Evolutionary conservation across 2,888 invertebrate species (phyloP).

Genomic region (Exocentrus adspersus): DNA sequence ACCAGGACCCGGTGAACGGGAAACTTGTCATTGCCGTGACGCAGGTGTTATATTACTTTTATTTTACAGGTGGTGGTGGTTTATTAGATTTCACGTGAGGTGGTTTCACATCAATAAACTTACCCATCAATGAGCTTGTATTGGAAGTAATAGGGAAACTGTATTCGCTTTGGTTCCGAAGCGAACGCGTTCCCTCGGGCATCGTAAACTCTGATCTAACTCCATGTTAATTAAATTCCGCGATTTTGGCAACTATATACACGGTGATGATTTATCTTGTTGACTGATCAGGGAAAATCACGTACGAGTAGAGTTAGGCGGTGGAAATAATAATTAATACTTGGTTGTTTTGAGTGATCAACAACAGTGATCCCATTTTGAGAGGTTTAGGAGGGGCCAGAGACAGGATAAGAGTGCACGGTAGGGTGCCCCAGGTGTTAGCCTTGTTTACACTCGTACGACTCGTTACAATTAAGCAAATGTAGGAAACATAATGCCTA

Average conservation of each 20-base stretch:
- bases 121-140: not conserved
- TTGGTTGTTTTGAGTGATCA: no score
- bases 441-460: slow-evolving; percentile 44
- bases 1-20: not conserved
- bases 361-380: not conserved
- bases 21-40: slow-evolving; percentile 7
- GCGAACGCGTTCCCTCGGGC: not conserved
- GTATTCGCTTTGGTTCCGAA: not conserved
- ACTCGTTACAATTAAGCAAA: slow-evolving; percentile 32
- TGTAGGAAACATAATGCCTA: slow-evolving; percentile 22
- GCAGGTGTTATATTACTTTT: slow-evolving; percentile 14
- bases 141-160: not conserved
- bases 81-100: slow-evolving; percentile 3
- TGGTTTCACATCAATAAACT: not conserved
- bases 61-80: slow-evolving; percentile 3
- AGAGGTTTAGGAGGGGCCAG: slow-evolving; percentile 29
- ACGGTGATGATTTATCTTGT: no score
- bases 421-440: slow-evolving; percentile 44
- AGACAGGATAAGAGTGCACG: slow-evolving; percentile 20
- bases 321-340: no score
- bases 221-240: not conserved
- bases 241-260: no score
- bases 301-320: no score
- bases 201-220: not conserved
- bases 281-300: no score